Evolutionary conservation across 2,797 vertebrate species (phyloP).

Genomic region (Carduelis carduelis): DNA sequence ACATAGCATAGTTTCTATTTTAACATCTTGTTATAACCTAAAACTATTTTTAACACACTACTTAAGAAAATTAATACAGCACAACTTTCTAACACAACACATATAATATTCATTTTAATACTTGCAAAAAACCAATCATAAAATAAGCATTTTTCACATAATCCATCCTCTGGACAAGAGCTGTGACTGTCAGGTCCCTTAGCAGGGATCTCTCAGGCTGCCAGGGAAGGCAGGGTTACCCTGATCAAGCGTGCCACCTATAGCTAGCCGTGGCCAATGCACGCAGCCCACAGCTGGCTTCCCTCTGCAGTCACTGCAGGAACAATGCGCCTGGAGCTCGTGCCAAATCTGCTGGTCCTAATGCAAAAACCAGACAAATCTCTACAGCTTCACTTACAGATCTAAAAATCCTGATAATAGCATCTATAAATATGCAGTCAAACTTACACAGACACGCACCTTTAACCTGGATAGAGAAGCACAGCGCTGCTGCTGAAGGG

Average conservation of each 20-base stretch:
- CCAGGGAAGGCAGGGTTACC: neutral
- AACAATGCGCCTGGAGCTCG: rapidly evolving
- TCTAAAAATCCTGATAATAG: neutral
- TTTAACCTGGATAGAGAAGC: neutral
- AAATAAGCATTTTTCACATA: too few species aligned
- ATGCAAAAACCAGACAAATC: neutral
- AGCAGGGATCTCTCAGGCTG: neutral
- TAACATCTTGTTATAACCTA: too few species aligned
- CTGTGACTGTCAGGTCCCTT: neutral
- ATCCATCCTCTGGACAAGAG: neutral
- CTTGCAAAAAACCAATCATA: too few species aligned
- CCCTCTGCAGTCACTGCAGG: neutral
- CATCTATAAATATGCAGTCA: neutral
- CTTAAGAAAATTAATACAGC: too few species aligned
- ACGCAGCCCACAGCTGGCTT: neutral
- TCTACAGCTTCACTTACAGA: neutral
- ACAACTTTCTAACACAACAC: too few species aligned
- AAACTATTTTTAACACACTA: too few species aligned
- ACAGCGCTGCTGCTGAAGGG: neutral
- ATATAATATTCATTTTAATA: too few species aligned
- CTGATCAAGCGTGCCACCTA: neutral
- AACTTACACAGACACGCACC: neutral
- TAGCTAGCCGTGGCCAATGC: neutral
- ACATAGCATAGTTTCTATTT: too few species aligned
- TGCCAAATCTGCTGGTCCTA: neutral